Evolutionary conservation across 1,140 invertebrate genomes (phyloP), one percentile per base, ranked within the genome.

Genomic region (Eufriesea mexicana): DNA sequence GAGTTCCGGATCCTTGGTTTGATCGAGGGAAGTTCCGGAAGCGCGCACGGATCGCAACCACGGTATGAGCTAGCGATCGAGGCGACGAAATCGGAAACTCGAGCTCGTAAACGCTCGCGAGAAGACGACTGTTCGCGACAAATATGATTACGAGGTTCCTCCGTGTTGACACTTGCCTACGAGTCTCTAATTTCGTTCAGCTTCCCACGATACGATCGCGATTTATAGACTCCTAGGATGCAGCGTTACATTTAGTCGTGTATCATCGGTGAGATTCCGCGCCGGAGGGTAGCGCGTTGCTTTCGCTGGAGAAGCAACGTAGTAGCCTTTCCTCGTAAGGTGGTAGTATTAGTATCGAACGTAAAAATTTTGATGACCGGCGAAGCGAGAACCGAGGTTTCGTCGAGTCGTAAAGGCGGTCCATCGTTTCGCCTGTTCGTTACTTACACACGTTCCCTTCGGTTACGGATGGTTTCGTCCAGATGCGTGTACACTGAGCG

Each of bases 31-130:
- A 66, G 23, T 14, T 23, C 14, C 35, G 61, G 55, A 61, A 73
- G 9, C 20, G 68, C 12, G 9, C 35, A 0, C 45, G 68, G 20
- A 2, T 20, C 16, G 28, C 6, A 23, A 35, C 55, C 49, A 25
- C 35, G 16, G 74, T 49, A 35, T 20, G 51, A 64, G 54, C 25
- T 77, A 82, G 55, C 62, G 70, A 68, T 76, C 75, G 49, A 10
- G n/a, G 68, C 61, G 49, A 54, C 51, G 62, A 86, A 85, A 84
- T 89, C 81, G 85, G 87, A 84, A 88, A 90, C 75, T 54, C 76
- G 57, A 54, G 28, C 64, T 89, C 83, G 81, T 88, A 89, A 89
- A 85, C 82, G 74, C 28, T 73, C 59, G 67, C 68, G 59, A n/a
- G 35, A 75, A 62, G 72, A 77, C 70, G 68, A 71, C 83, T 76